Percentiles rank a stretch among this genome's conserved stretches.
phyloP scores from a whole-genome alignment of 2,888 invertebrate species.

The Polydesmus complanatus region DNA sequence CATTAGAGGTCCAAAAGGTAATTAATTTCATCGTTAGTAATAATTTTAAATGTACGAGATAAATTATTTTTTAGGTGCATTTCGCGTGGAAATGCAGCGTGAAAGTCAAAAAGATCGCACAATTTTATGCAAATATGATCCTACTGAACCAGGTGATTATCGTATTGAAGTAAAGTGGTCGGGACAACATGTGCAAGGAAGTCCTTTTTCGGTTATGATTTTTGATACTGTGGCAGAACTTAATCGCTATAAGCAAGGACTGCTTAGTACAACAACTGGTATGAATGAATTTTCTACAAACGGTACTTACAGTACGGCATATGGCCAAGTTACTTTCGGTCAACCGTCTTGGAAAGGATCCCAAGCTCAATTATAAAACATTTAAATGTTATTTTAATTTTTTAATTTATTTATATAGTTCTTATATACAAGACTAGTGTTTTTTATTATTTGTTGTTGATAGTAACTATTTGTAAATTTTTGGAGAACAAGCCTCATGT shows the following conservation, averaged over 20 bases:
- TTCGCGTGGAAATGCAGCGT: conserved; percentile 97
- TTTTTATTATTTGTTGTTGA: too few species aligned
- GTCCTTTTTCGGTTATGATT: conserved; percentile 97
- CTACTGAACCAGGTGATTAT: conserved; percentile 97
- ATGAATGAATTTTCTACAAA: conserved; percentile 13
- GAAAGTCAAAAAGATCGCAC: conserved; percentile 96
- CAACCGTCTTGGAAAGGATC: conserved; percentile 43
- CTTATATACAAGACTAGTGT: too few species aligned
- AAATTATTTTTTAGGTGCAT: conserved; percentile 55
- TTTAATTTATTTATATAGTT: too few species aligned
- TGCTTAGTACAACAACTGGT: conserved; percentile 14
- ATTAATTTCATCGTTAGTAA: background rate
- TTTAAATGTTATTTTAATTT: too few species aligned
- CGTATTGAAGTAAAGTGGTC: conserved; percentile 96
- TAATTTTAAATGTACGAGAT: too few species aligned
- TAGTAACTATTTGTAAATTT: too few species aligned
- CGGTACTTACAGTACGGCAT: conserved; percentile 33
- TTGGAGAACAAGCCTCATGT: too few species aligned
- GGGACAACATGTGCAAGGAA: conserved; percentile 92
- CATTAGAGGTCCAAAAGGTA: conserved; percentile 89
- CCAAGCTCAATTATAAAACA: conserved; percentile 34
- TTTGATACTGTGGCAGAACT: conserved; percentile 97
- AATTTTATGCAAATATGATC: conserved; percentile 95
- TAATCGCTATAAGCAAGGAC: conserved; percentile 37
- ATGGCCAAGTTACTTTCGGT: conserved; percentile 37